These are phyloP conservation scores for Poecile atricapillus DNA, from an alignment of 2,113 vertebrate species.

Conservation along the genomic window DNA sequence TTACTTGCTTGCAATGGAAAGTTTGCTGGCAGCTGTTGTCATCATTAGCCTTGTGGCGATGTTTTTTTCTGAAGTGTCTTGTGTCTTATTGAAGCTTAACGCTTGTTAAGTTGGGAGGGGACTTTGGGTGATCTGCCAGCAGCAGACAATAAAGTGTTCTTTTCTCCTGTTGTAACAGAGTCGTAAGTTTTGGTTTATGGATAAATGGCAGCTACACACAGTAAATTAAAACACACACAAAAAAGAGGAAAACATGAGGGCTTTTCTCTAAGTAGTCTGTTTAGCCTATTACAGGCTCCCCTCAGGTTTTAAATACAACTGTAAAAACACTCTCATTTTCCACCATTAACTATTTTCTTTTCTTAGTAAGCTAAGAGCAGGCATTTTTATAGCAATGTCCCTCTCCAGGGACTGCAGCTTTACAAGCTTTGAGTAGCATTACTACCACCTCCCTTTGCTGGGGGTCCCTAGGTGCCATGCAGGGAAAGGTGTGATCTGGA, in stretches of 20 bases:
- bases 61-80: slow-evolving; percentile 79
- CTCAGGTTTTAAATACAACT: background rate
- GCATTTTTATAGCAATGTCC: background rate
- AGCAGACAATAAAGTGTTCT: slow-evolving; percentile 77
- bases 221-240: slow-evolving; percentile 50
- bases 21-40: slow-evolving; percentile 81
- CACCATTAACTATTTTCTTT: slow-evolving; percentile 22
- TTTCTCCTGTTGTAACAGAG: slow-evolving; percentile 72
- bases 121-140: slow-evolving; percentile 71
- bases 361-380: background rate
- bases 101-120: slow-evolving; percentile 81
- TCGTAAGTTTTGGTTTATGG: slow-evolving; percentile 48
- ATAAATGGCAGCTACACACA: slow-evolving; percentile 40
- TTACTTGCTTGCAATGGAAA: slow-evolving; percentile 79
- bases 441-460: background rate
- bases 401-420: background rate
- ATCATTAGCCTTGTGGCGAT: slow-evolving; percentile 82
- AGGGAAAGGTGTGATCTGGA: background rate
- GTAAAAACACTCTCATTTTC: slow-evolving; percentile 13
- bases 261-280: slow-evolving; percentile 40
- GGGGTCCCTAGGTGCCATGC: background rate
- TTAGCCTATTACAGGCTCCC: slow-evolving; percentile 26
- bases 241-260: slow-evolving; percentile 24
- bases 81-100: slow-evolving; percentile 76
- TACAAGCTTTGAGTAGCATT: background rate